phyloP scores from a whole-genome alignment of 92 coral and sea anemone species.

The Parazoanthus atlanticus region DNA sequence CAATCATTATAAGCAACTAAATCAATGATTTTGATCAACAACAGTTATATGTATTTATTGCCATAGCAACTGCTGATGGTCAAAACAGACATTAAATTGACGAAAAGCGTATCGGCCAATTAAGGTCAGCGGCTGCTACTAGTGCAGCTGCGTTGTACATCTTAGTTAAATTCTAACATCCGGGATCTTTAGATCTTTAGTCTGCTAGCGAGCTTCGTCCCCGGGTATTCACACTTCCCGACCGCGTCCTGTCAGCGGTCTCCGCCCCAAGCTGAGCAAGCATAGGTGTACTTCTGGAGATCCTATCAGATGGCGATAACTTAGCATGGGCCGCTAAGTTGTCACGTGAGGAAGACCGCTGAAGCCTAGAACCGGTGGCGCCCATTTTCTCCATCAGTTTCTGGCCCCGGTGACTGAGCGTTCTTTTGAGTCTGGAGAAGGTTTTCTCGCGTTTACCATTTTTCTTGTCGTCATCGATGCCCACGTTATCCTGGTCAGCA shows the following conservation, averaged over 20 bases:
- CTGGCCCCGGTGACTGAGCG: slow-evolving; percentile 98
- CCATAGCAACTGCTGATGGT: too few species aligned
- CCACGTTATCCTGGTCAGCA: slow-evolving; percentile 64
- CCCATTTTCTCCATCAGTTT: slow-evolving; percentile 99
- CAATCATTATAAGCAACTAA: too few species aligned
- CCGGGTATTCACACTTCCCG: slow-evolving; percentile 64
- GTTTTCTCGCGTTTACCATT: slow-evolving; percentile 97
- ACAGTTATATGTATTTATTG: too few species aligned
- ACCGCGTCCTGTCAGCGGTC: slow-evolving; percentile 63
- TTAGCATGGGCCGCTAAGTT: slow-evolving; percentile 97
- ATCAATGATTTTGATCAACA: too few species aligned
- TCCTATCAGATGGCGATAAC: slow-evolving; percentile 92
- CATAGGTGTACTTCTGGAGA: slow-evolving; percentile 97
- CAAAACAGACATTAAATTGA: too few species aligned
- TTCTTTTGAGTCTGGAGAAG: slow-evolving; percentile 90
- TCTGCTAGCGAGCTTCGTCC: slow-evolving; percentile 48
- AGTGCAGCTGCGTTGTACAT: slow-evolving; percentile 9
- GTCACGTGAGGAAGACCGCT: slow-evolving; percentile 99
- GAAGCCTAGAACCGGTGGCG: slow-evolving; percentile 91
- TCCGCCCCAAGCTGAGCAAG: slow-evolving; percentile 87
- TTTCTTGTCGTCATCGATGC: slow-evolving; percentile 85
- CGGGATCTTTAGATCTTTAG: neutral
- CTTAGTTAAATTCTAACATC: neutral
- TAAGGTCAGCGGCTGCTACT: neutral
- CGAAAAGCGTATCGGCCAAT: neutral